Conservation (phyloP, 1,140 invertebrate genomes). For the Campoletis sonorensis region DNA sequence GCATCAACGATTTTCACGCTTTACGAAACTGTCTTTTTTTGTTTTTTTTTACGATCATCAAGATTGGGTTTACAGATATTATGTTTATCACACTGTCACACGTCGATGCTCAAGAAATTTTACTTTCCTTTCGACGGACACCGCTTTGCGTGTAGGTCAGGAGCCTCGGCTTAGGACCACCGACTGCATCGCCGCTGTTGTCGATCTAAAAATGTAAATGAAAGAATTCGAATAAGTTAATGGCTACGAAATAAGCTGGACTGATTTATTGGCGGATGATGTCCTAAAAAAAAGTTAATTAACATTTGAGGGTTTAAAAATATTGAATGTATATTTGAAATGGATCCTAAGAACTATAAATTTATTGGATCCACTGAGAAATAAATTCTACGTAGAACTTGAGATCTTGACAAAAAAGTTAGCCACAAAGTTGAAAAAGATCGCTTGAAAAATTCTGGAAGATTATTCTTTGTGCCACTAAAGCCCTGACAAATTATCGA, state of each 20-base stretch:
- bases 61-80: neutral
- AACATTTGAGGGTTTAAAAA: too few relatives aligned
- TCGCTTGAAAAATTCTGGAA: too few relatives aligned
- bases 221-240: neutral
- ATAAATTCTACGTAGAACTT: too few relatives aligned
- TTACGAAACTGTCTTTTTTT: neutral
- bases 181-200: slow-evolving; percentile 23
- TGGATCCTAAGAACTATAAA: too few relatives aligned
- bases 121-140: neutral
- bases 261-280: neutral
- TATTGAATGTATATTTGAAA: too few relatives aligned
- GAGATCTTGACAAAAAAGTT: too few relatives aligned
- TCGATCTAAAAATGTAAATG: neutral
- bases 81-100: neutral
- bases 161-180: slow-evolving; percentile 15
- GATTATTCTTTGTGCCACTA: too few relatives aligned
- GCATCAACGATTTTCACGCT: neutral
- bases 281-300: too few relatives aligned
- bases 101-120: neutral
- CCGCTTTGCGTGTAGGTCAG: neutral
- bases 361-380: too few relatives aligned
- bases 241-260: neutral
- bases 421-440: too few relatives aligned
- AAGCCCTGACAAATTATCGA: too few relatives aligned
- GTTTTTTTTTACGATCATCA: neutral